A percentile compares a stretch with the other conserved stretches of the same genome.
These are phyloP conservation scores for Drosophila mojavensis DNA, from an alignment of 1,140 invertebrate species.

Conservation along the genomic window DNA sequence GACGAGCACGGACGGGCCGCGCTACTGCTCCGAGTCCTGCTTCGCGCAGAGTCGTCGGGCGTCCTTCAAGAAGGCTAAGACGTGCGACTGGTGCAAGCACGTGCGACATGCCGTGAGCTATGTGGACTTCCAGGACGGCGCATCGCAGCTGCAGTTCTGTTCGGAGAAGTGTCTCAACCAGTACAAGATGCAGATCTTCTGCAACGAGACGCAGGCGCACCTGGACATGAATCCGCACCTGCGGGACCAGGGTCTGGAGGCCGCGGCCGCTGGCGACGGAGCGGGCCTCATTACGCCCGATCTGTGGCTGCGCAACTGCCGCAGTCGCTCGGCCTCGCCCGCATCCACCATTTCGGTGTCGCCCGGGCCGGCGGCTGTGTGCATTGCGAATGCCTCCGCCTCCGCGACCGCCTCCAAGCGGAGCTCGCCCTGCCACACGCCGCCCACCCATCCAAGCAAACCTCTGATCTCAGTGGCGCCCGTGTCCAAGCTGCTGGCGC, in stretches of 20 bases:
- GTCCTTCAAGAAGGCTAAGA: conserved; percentile 95
- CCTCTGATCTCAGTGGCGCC: conserved; percentile 87
- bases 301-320: conserved; percentile 92
- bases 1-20: conserved; percentile 86
- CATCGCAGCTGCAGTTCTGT: conserved; percentile 91
- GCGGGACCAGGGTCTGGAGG: conserved; percentile 82
- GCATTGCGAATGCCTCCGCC: neutral
- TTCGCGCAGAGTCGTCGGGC: conserved; percentile 94
- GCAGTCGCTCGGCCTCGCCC: conserved; percentile 87
- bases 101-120: conserved; percentile 95
- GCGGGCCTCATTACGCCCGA: conserved; percentile 92
- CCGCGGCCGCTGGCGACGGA: conserved; percentile 68
- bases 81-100: conserved; percentile 97
- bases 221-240: conserved; percentile 92
- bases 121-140: conserved; percentile 93
- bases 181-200: conserved; percentile 98
- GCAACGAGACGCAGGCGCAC: conserved; percentile 94
- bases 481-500: conserved; percentile 86
- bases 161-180: conserved; percentile 97
- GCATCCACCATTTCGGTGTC: conserved; percentile 84
- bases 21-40: conserved; percentile 94
- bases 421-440: conserved; percentile 75
- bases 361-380: conserved; percentile 43
- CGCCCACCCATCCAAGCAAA: conserved; percentile 74
- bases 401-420: conserved; percentile 43